Percentiles rank a stretch among this genome's conserved stretches.
phyloP scores from a whole-genome alignment of 2,888 invertebrate species.

The Chymomyza caudatula region DNA sequence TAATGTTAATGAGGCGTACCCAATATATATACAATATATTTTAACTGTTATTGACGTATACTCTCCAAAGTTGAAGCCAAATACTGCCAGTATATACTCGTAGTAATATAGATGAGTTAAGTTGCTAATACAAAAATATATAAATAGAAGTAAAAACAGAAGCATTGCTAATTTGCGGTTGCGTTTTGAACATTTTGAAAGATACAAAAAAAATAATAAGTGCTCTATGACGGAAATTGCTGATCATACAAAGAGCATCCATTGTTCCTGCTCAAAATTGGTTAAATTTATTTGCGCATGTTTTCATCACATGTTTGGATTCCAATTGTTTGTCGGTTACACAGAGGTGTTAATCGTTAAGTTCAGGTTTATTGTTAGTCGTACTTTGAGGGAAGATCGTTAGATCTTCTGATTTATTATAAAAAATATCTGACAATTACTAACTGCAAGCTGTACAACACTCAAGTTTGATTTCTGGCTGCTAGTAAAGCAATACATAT shows the following conservation, averaged over 20 bases:
- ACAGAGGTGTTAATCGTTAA: conserved; percentile 29
- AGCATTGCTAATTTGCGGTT: conserved; percentile 33
- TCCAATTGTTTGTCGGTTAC: background rate
- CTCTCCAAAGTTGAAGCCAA: too few species aligned
- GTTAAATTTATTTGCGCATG: conserved; percentile 36
- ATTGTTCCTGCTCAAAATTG: conserved; percentile 51
- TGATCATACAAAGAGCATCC: conserved; percentile 27
- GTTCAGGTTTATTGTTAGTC: conserved; percentile 22
- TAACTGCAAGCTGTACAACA: background rate
- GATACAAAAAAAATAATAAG: background rate
- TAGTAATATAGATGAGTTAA: background rate
- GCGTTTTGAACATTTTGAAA: conserved; percentile 4
- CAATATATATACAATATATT: too few species aligned
- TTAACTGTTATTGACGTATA: too few species aligned
- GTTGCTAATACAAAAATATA: background rate
- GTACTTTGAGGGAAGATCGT: background rate
- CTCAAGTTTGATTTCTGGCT: background rate
- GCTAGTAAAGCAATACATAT: background rate
- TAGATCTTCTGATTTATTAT: background rate
- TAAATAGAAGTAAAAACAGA: background rate
- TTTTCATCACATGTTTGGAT: conserved; percentile 36
- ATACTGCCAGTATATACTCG: too few species aligned
- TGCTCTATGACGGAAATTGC: background rate
- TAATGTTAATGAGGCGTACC: too few species aligned
- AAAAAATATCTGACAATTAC: background rate